Evolutionary conservation across 2,888 invertebrate species (phyloP), one percentile per base, ranked within the genome.

Genomic region (Atherix ibis): DNA sequence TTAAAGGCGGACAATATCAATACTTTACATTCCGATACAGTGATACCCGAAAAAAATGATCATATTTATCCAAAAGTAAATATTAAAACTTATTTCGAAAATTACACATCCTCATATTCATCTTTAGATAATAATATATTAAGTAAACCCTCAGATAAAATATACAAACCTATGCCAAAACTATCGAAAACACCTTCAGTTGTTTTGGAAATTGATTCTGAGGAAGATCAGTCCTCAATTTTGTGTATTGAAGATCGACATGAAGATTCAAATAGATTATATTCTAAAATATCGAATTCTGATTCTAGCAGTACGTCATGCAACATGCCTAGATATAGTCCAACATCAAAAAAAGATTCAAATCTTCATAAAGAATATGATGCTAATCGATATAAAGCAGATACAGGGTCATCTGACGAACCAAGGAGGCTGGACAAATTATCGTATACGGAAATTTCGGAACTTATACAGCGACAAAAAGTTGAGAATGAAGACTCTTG

Each of bases 381-480:
- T n/a, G n/a, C n/a, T n/a, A n/a, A n/a, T n/a, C n/a, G n/a, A n/a
- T n/a, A n/a, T n/a, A n/a, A n/a, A n/a, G n/a, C n/a, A n/a, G n/a
- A n/a, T n/a, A n/a, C n/a, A n/a, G n/a, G n/a, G n/a, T n/a, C n/a
- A n/a, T n/a, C n/a, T n/a, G n/a, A n/a, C n/a, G n/a, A n/a, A n/a
- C n/a, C n/a, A n/a, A n/a, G n/a, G n/a, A n/a, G n/a, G n/a, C n/a
- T n/a, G n/a, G n/a, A n/a, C n/a, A n/a, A n/a, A n/a, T n/a, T n/a
- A n/a, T n/a, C n/a, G 8, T 56, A 54, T 28, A 56, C 56, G 0
- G 46, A 49, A 40, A 52, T 56, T 18, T 48, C 51, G 0, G 56
- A 56, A 17, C 42, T 56, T 19, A 46, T 55, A 6, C 43, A 33
- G 15, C 36, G 32, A 27, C 28, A n/a, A n/a, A n/a, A n/a, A n/a